Percentiles rank a stretch among this genome's conserved stretches.
Evolutionary conservation across 2,113 vertebrate species (phyloP).

Genomic region (Equus quagga): DNA sequence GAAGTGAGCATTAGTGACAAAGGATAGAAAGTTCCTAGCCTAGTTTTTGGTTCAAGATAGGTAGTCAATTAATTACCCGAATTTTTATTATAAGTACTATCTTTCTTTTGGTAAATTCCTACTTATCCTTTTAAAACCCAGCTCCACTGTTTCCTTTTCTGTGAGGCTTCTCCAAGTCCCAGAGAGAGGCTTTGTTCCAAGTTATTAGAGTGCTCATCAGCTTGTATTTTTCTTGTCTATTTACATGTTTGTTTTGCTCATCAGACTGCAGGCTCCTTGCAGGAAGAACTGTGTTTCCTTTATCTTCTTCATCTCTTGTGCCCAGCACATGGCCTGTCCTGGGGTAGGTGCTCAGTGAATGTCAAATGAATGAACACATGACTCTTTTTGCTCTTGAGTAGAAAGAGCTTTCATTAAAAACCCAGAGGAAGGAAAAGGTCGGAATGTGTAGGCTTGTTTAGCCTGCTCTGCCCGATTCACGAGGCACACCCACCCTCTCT

Average conservation of each 20-base stretch:
- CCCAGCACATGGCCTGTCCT: not conserved
- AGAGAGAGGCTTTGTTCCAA: not conserved
- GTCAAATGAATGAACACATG: constrained; percentile 69
- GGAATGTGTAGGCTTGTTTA: constrained; percentile 78
- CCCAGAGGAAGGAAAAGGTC: constrained; percentile 75
- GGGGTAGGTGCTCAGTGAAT: not conserved
- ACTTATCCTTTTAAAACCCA: not conserved
- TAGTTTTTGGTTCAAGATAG: not conserved
- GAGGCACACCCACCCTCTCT: constrained; percentile 43
- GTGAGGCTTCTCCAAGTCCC: not conserved
- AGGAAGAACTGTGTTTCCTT: not conserved
- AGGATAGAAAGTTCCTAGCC: not conserved
- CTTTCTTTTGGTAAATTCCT: constrained; percentile 9
- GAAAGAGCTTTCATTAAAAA: constrained; percentile 76
- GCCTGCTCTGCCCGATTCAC: constrained; percentile 72
- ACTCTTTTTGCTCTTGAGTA: constrained; percentile 67
- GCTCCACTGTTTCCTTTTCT: not conserved
- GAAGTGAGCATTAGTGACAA: not conserved
- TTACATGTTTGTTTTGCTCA: not conserved
- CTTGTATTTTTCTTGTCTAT: not conserved
- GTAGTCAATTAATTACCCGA: not conserved
- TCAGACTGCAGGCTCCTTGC: not conserved
- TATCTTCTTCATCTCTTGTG: not conserved
- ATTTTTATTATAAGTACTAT: not conserved
- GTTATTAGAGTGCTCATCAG: not conserved